These are phyloP conservation scores for Calcarius lapponicus DNA, from an alignment of 2,797 vertebrate species.

Conservation along the genomic window DNA sequence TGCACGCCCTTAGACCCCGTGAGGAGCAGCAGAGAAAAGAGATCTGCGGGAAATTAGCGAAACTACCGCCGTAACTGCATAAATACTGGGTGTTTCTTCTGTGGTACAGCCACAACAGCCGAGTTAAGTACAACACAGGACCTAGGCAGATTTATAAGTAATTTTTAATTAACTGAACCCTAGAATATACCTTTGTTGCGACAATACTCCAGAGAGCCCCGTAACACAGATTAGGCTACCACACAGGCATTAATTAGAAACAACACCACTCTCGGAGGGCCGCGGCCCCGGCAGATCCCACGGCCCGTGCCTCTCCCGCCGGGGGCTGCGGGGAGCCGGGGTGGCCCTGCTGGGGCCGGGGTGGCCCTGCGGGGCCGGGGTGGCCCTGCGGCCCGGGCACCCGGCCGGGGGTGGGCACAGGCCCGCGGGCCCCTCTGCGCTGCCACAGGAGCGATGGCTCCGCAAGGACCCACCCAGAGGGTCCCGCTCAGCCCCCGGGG, in stretches of 20 bases:
- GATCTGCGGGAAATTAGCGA: background rate
- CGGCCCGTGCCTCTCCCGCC: background rate
- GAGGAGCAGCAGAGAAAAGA: background rate
- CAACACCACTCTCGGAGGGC: background rate
- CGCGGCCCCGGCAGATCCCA: background rate
- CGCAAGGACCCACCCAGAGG: background rate
- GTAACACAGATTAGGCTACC: background rate
- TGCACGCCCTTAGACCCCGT: too few species aligned
- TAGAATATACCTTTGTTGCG: conserved; percentile 43
- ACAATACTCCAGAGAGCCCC: conserved; percentile 32
- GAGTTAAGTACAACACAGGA: background rate
- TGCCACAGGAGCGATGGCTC: background rate
- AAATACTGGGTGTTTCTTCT: background rate
- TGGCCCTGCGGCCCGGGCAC: background rate
- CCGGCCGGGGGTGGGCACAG: background rate
- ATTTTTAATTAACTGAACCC: conserved; percentile 66
- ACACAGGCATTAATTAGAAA: conserved; percentile 54
- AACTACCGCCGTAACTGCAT: background rate
- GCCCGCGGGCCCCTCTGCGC: background rate
- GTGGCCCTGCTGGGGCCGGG: background rate
- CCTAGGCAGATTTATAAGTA: background rate
- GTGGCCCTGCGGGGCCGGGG: too few species aligned
- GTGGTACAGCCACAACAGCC: background rate
- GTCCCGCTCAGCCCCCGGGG: background rate
- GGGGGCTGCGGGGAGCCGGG: background rate